These are phyloP conservation scores for Uropetala carovei DNA, from an alignment of 2,888 invertebrate species.

Conservation along the genomic window DNA sequence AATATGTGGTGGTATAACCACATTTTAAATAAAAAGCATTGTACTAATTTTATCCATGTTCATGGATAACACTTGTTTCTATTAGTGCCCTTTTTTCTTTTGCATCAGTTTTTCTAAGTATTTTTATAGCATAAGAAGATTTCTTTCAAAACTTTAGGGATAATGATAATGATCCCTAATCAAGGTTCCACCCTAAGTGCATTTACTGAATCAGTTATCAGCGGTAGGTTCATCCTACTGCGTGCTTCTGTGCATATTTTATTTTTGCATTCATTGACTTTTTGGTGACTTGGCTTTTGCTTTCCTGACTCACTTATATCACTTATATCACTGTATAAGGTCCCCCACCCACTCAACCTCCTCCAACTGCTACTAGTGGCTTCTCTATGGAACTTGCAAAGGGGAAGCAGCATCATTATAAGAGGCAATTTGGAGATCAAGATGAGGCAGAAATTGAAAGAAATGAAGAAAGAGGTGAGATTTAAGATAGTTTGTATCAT, in stretches of 20 bases:
- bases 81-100: too few species aligned
- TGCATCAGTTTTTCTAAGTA: too few species aligned
- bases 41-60: too few species aligned
- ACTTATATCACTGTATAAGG: conserved; percentile 58
- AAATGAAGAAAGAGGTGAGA: conserved; percentile 53
- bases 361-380: conserved; percentile 70
- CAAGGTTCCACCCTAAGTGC: too few species aligned
- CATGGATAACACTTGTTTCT: too few species aligned
- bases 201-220: too few species aligned
- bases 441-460: conserved; percentile 68
- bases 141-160: too few species aligned
- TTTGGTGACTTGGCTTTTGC: conserved; percentile 22
- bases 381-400: conserved; percentile 85
- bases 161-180: too few species aligned
- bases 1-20: too few species aligned
- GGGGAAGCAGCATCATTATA: conserved; percentile 86
- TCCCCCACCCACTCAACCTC: conserved; percentile 54
- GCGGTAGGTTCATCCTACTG: too few species aligned
- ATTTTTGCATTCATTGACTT: conserved; percentile 37
- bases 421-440: conserved; percentile 80
- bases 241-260: neutral
- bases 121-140: too few species aligned
- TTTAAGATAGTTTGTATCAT: conserved; percentile 17
- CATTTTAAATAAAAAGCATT: too few species aligned
- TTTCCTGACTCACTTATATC: conserved; percentile 22